Base-by-base conservation (phyloP, 2,113 vertebrate genomes). In the Kryptolebias marmoratus region DNA sequence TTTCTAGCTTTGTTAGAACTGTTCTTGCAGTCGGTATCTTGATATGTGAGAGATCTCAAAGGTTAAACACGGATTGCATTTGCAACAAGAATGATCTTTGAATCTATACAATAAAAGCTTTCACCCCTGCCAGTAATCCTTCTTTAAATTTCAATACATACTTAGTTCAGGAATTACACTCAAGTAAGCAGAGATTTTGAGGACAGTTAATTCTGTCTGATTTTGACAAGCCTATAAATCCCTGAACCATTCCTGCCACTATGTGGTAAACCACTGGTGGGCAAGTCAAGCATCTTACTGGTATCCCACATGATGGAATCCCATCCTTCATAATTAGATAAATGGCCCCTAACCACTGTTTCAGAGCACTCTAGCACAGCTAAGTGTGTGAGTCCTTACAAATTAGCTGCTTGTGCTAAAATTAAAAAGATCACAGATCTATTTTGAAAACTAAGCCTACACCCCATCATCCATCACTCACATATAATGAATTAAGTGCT, bases 361-460 rank as follows among this genome's bases (percentile, higher is more conserved):
- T 74, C 68, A n/a, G 50, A 39, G 63, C 52, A 67, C 18, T 31
- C 52, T 65, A 78, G 68, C 48, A 61, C 7, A 42, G 18, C 22
- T 64, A 55, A 66, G 73, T 32, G 61, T 64, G 72, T 87, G 84
- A 77, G 56, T 73, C 15, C 36, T 77, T 69, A 88, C 87, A 85
- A 83, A 88, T 87, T 87, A 89, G 56, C 57, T 80, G 76, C 76
- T 62, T 65, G 79, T 71, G 18, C 67, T 71, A 58, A 87, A 83
- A 89, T 83, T 64, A 87, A 77, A 83, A 77, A 47, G 68, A 88
- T 85, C 60, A 65, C 15, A 18, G 27, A 56, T 18, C 70, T 64
- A 39, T 80, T 79, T 77, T 77, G 45, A 76, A 82, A 79, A 64
- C 57, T 54, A 74, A 77, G 63, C 71, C 59, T 61, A 12, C 7